phyloP scores from a whole-genome alignment of 2,888 invertebrate genomes.

The Patella depressa region DNA sequence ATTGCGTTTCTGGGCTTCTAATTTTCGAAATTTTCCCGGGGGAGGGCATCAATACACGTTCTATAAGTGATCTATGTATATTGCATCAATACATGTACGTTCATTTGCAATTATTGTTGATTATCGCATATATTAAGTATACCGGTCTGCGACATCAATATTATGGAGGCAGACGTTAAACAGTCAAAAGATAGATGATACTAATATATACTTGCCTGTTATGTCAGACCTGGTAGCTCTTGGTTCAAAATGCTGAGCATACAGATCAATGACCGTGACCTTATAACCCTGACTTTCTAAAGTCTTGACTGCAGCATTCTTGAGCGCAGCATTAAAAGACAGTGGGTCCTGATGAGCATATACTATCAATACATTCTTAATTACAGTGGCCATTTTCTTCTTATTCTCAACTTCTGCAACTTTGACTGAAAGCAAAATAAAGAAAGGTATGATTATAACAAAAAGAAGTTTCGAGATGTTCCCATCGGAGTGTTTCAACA shows the following conservation, averaged over 20 bases:
- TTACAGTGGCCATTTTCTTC: too few relatives aligned
- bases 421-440: too few relatives aligned
- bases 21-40: too few relatives aligned
- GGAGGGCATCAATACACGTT: too few relatives aligned
- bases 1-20: too few relatives aligned
- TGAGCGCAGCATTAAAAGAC: constrained; percentile 54
- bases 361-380: constrained; percentile 46
- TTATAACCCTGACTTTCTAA: constrained; percentile 44
- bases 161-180: background rate
- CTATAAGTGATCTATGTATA: too few relatives aligned
- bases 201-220: constrained; percentile 34
- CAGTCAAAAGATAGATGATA: background rate
- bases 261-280: constrained; percentile 53
- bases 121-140: background rate
- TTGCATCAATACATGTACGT: too few relatives aligned
- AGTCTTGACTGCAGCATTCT: constrained; percentile 40
- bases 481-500: too few relatives aligned
- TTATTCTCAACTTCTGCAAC: too few relatives aligned
- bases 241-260: constrained; percentile 52
- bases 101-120: too few relatives aligned
- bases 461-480: too few relatives aligned
- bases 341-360: constrained; percentile 53
- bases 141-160: background rate
- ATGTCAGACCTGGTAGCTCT: constrained; percentile 38
- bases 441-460: too few relatives aligned